Evolutionary conservation across 2,888 invertebrate genomes (phyloP), one percentile per base, ranked within the genome.

Genomic region (Parasteatoda lunata): DNA sequence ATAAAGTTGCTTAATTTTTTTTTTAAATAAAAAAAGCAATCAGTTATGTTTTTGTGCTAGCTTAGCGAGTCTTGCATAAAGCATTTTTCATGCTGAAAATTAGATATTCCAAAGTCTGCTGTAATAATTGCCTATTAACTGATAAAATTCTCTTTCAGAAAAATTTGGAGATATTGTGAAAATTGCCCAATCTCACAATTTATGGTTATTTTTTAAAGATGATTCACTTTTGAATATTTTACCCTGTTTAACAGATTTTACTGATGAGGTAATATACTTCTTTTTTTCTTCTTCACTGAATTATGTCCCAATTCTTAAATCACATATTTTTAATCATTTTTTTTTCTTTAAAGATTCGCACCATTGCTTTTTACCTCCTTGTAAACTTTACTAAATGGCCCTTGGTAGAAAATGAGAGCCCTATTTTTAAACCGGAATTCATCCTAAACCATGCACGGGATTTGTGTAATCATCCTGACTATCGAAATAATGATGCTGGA

Each of bases 401-500:
- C n/a, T 13, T 45, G 30, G 54, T 70, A 4, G 11, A 59, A 6
- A 15, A 30, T 13, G n/a, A 64, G 49, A 64, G 65, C 49, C 4
- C 7, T 4, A 47, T 52, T 51, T 64, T 68, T 47, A 49, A 52
- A 8, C 6, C 4, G 5, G 47, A 85, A n/a, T 48, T 48, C 48
- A 9, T 85, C 1, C 7, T 73, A 7, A 15, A 52, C 9, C 72
- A 11, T 77, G 93, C 93, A 82, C 89, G 94, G 11, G 90, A 90
- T 68, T 91, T 93, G 82, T 93, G 94, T 89, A 92, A 92, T 89
- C 94, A 94, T 89, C 93, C 94, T 88, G 94, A 94, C 90, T 94
- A 94, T 89, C 94, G 94, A 91, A 93, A 94, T 90, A 93, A 93
- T 54, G 93, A 93, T 90, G 94, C 94, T 91, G 94, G 94, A 11